Conservation (phyloP, 2,113 vertebrate species). For the Xyrauchen texanus region DNA sequence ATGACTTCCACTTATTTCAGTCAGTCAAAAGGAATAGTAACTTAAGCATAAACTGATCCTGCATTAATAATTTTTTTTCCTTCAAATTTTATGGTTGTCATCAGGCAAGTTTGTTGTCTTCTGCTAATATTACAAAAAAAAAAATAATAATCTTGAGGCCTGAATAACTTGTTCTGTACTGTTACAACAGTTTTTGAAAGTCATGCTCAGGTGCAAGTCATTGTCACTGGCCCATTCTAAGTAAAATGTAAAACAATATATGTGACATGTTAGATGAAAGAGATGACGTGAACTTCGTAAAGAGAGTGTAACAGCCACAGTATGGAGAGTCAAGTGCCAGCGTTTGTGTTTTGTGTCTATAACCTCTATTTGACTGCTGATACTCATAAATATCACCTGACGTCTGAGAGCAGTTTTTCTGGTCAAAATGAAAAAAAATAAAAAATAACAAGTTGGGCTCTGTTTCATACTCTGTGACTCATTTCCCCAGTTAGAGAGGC, state of each 20-base stretch:
- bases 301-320: too few species aligned
- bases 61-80: too few species aligned
- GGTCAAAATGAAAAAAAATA: slow-evolving; percentile 65
- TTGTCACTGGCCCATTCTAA: not conserved
- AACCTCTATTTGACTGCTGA: slow-evolving; percentile 75
- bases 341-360: slow-evolving; percentile 66
- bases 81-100: too few species aligned
- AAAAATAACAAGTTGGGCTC: slow-evolving; percentile 72
- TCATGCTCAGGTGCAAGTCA: not conserved
- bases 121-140: too few species aligned
- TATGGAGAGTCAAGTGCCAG: slow-evolving; percentile 29
- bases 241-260: not conserved
- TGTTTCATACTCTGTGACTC: slow-evolving; percentile 72
- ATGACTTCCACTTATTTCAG: too few species aligned
- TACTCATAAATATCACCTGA: slow-evolving; percentile 72
- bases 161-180: not conserved
- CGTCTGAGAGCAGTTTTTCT: slow-evolving; percentile 70
- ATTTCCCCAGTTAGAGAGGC: slow-evolving; percentile 67
- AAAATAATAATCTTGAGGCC: not conserved
- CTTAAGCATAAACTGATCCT: too few species aligned
- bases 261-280: slow-evolving; percentile 3
- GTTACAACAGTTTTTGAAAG: too few species aligned
- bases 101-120: too few species aligned
- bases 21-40: too few species aligned
- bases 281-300: slow-evolving; percentile 15